Evolutionary conservation across 1,140 invertebrate species (phyloP).

Genomic region (Cyphomyrmex costatus): DNA sequence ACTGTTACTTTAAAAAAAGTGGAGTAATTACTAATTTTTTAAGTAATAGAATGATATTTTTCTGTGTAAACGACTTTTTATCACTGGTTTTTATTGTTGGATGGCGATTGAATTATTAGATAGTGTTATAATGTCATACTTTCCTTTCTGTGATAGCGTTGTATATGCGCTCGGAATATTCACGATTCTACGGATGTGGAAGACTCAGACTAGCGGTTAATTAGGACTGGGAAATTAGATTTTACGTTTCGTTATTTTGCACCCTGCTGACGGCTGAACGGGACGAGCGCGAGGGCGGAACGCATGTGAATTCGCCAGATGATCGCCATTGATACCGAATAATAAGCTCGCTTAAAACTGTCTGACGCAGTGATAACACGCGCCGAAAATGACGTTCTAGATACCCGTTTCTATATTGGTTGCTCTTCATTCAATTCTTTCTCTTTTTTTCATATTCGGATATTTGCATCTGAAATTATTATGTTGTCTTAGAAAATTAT

Average conservation of each 20-base stretch:
- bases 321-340: conserved; percentile 82
- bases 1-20: no score
- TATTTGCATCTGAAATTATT: conserved; percentile 6
- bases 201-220: conserved; percentile 66
- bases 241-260: conserved; percentile 75
- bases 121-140: neutral
- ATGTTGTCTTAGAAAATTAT: neutral
- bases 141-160: conserved; percentile 2
- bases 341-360: conserved; percentile 81
- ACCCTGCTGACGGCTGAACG: conserved; percentile 37
- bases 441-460: neutral
- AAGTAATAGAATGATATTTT: no score
- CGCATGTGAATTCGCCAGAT: conserved; percentile 82
- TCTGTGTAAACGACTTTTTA: neutral
- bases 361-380: conserved; percentile 44
- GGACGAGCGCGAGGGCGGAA: conserved; percentile 12
- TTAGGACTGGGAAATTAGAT: conserved; percentile 74
- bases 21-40: no score
- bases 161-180: neutral
- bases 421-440: conserved; percentile 26
- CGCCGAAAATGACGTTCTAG: conserved; percentile 58
- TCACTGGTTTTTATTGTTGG: neutral
- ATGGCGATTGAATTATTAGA: conserved; percentile 1
- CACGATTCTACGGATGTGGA: neutral
- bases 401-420: neutral